Base-by-base conservation (phyloP, 2,797 vertebrate genomes). In the Notolepis coatsorum region DNA sequence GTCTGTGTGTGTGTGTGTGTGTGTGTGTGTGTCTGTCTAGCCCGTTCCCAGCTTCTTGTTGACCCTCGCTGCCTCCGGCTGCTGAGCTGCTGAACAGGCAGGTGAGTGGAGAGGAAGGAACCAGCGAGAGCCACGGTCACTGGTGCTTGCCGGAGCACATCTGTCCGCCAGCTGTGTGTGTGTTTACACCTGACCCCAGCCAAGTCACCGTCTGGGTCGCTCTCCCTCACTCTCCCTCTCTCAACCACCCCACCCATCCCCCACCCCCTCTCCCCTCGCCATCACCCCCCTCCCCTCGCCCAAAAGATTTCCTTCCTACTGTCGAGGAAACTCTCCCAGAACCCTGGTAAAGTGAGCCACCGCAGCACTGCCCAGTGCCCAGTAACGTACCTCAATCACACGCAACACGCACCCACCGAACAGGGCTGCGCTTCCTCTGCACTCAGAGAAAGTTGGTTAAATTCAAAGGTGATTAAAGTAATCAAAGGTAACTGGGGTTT, bases 61-160 rank as follows among this genome's bases (percentile, higher is more conserved):
- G 80, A 80, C 93, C 94, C 82, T 92, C 92, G 25, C 68, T 45
- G 59, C 77, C 87, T 56, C 10, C 89, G n/a, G 68, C 83, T 87
- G 81, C 83, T 92, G 84, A 92, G 73, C 91, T 91, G 82, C 94
- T 82, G 91, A 86, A 68, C n/a, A 84, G 55, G 84, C 85, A 91
- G 92, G 87, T 89, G 88, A 88, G 85, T 33, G 20, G 24, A 77
- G 87, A 84, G 82, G 73, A 87, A 90, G 81, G 49, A 88, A 76
- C 73, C 68, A 59, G 62, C 73, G 66, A 59, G 62, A 75, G 87
- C 88, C 78, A 90, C 38, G 84, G 84, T 79, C 84, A 84, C 63
- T 84, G 78, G 76, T 82, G 77, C 69, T 56, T 25, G 41, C 71
- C 61, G 76, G 81, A 63, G 79, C 83, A 89, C 89, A 91, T 92